A percentile compares a stretch with the other conserved stretches of the same genome.
These are phyloP conservation scores for Rotaria magnacalcarata DNA, from an alignment of 2,888 invertebrate genomes.

Conservation along the genomic window DNA sequence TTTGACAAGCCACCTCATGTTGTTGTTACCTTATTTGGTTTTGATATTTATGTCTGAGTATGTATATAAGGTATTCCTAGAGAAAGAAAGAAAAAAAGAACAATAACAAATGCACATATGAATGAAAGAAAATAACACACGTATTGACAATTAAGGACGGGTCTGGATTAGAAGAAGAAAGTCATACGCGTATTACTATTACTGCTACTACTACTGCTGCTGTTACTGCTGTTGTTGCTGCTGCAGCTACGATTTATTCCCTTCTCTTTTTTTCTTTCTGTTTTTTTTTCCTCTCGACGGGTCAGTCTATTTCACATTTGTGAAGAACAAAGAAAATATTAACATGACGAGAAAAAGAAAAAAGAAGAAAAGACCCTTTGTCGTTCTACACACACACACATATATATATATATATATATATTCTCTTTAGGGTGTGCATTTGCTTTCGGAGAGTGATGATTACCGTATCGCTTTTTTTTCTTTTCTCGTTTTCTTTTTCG, in stretches of 20 bases:
- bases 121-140: background rate
- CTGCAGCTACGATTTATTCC: slow-evolving; percentile 1
- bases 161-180: slow-evolving; percentile 11
- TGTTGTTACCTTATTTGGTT: background rate
- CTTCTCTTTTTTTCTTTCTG: background rate
- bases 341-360: slow-evolving; percentile 17
- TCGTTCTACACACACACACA: background rate
- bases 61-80: background rate
- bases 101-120: slow-evolving; percentile 18
- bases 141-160: slow-evolving; percentile 26
- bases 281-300: slow-evolving; percentile 5
- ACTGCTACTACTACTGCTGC: background rate
- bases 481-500: background rate
- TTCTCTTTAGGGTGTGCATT: background rate
- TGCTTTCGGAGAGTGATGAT: slow-evolving; percentile 18
- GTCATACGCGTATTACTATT: slow-evolving; percentile 13
- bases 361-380: background rate
- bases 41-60: background rate
- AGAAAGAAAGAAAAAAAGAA: background rate
- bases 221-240: background rate
- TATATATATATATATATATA: background rate
- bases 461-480: background rate
- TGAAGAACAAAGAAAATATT: slow-evolving; percentile 26
- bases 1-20: background rate
- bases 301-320: slow-evolving; percentile 29